A percentile compares a stretch with the other conserved stretches of the same genome.
phyloP scores from a whole-genome alignment of 2,113 vertebrate species.

The Ageneiosus marmoratus region DNA sequence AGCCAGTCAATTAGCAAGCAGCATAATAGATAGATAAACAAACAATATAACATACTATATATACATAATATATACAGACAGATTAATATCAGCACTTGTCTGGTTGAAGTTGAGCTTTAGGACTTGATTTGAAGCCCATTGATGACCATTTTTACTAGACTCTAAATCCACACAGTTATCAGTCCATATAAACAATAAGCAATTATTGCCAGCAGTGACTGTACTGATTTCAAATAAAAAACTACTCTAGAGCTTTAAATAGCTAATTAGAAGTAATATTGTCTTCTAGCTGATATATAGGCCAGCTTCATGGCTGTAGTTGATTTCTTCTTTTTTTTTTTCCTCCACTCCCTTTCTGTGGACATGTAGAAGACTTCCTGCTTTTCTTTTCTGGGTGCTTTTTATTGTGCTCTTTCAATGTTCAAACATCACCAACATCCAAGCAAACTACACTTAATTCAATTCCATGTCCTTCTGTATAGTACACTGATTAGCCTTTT shows the following conservation, averaged over 20 bases:
- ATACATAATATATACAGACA: no score
- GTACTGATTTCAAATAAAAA: slow-evolving; percentile 19
- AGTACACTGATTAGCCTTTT: neutral
- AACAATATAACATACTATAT: no score
- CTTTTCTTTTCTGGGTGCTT: neutral
- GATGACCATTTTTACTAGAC: neutral
- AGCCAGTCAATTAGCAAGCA: neutral
- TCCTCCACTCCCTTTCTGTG: neutral
- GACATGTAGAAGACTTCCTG: neutral
- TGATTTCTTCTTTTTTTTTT: neutral
- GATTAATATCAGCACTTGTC: neutral
- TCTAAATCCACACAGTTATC: slow-evolving; percentile 3
- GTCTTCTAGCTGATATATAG: neutral
- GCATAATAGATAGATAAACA: neutral
- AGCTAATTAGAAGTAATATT: slow-evolving; percentile 7
- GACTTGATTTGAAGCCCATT: neutral
- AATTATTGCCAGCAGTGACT: slow-evolving; percentile 18
- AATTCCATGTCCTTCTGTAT: neutral
- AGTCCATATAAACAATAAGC: slow-evolving; percentile 6
- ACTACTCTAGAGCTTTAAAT: neutral
- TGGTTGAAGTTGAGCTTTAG: neutral
- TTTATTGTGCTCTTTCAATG: slow-evolving; percentile 11
- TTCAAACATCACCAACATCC: neutral
- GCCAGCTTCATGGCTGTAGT: neutral
- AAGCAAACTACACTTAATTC: slow-evolving; percentile 16